These are phyloP conservation scores for Epinotia bilunana DNA, from an alignment of 2,888 invertebrate genomes.

Conservation along the genomic window DNA sequence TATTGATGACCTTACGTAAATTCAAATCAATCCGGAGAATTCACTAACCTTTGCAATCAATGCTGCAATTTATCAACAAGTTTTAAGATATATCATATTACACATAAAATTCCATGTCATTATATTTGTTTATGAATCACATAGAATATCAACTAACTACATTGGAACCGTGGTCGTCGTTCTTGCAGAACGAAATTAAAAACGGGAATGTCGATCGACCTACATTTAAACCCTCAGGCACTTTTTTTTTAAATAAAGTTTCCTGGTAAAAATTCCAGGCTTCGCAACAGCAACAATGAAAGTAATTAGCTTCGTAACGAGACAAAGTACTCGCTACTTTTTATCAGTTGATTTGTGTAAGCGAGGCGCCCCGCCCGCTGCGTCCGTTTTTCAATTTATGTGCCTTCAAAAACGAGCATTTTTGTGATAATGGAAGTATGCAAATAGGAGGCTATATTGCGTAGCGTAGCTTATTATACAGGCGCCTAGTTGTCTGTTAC, in stretches of 20 bases:
- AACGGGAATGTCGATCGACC: neutral
- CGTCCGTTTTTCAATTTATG: constrained; percentile 15
- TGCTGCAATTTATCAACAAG: too few relatives aligned
- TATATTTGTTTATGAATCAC: neutral
- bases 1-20: too few relatives aligned
- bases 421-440: constrained; percentile 7
- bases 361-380: constrained; percentile 24
- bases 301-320: constrained; percentile 34
- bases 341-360: constrained; percentile 49
- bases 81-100: too few relatives aligned
- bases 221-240: neutral
- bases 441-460: neutral
- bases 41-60: too few relatives aligned
- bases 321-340: constrained; percentile 38
- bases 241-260: neutral
- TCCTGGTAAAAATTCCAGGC: constrained; percentile 3
- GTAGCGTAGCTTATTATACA: neutral
- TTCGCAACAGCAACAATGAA: constrained; percentile 21
- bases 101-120: too few relatives aligned
- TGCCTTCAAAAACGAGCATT: constrained; percentile 12
- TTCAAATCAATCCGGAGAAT: too few relatives aligned
- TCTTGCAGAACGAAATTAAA: neutral
- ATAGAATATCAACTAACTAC: neutral
- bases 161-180: neutral
- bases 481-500: neutral